A percentile compares a stretch with the other conserved stretches of the same genome.
Conservation (phyloP, 2,113 vertebrate genomes). For the Mugil cephalus region DNA sequence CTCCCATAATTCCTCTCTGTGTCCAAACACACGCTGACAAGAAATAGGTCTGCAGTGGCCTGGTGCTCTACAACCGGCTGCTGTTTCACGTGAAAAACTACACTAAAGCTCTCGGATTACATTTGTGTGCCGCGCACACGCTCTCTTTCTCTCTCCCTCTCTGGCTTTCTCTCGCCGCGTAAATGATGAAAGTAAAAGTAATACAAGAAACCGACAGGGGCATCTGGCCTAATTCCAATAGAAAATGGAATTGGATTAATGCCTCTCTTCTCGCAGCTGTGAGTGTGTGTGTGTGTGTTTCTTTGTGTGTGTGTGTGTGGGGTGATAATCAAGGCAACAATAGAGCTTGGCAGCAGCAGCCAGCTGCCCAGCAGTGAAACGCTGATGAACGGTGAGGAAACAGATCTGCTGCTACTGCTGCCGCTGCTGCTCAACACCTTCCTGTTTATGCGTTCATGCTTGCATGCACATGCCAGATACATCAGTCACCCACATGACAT, state of each 20-base stretch:
- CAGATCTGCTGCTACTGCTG: conserved; percentile 7
- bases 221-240: conserved; percentile 74
- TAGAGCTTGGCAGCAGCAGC: conserved; percentile 50
- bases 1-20: conserved; percentile 62
- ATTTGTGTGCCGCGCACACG: conserved; percentile 33
- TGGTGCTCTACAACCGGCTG: conserved; percentile 43
- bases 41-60: conserved; percentile 44
- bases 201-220: conserved; percentile 61
- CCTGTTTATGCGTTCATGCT: conserved; percentile 20
- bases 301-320: not conserved
- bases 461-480: conserved; percentile 28
- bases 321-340: conserved; percentile 38
- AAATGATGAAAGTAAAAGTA: conserved; percentile 70
- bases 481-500: conserved; percentile 46
- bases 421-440: conserved; percentile 49
- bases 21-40: conserved; percentile 65
- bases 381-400: conserved; percentile 48
- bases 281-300: conserved; percentile 10
- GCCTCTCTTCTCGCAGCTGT: conserved; percentile 39
- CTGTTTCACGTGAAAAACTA: conserved; percentile 60
- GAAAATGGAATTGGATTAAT: conserved; percentile 72
- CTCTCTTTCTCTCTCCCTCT: not conserved
- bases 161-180: conserved; percentile 25
- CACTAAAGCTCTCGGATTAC: conserved; percentile 49
- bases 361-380: conserved; percentile 53